A percentile compares a stretch with the other conserved stretches of the same genome.
Conservation (phyloP, 2,888 invertebrate genomes). For the Andrena marginata region DNA sequence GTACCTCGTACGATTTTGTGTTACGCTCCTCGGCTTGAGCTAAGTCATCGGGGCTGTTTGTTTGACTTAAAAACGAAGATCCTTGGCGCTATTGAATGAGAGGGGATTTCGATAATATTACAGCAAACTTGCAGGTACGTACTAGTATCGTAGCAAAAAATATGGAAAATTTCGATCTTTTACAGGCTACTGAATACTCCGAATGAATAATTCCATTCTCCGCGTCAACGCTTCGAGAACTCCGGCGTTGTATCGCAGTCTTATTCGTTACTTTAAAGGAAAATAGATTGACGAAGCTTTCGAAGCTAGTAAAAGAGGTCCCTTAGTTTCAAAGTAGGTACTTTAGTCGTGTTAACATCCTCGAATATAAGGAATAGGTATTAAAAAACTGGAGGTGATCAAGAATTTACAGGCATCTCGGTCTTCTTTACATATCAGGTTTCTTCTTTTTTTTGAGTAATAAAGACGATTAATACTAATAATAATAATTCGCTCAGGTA, state of each 20-base stretch:
- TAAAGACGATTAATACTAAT: too few relatives aligned
- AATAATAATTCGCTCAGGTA: too few relatives aligned
- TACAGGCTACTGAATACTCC: not conserved
- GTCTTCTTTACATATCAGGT: not conserved
- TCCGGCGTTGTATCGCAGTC: not conserved
- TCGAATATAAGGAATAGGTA: not conserved
- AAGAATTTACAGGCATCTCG: not conserved
- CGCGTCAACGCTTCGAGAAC: not conserved
- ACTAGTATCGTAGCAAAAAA: not conserved
- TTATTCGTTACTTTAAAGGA: not conserved
- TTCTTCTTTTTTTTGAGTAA: too few relatives aligned
- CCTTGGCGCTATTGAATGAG: constrained; percentile 15
- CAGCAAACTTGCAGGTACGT: not conserved
- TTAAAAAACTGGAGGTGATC: not conserved
- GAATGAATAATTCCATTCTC: not conserved
- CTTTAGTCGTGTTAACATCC: too few relatives aligned
- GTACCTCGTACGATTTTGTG: constrained; percentile 41
- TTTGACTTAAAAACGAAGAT: constrained; percentile 12
- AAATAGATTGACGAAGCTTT: not conserved
- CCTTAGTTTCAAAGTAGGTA: not conserved
- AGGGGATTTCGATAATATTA: not conserved
- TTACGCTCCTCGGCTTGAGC: constrained; percentile 19
- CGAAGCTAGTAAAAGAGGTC: not conserved
- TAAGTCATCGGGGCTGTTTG: constrained; percentile 15
- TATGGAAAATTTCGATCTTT: not conserved